Percentiles rank a stretch among this genome's conserved stretches.
phyloP scores from a whole-genome alignment of 2,797 vertebrate species.

The Cryptoblepharus egeriae region DNA sequence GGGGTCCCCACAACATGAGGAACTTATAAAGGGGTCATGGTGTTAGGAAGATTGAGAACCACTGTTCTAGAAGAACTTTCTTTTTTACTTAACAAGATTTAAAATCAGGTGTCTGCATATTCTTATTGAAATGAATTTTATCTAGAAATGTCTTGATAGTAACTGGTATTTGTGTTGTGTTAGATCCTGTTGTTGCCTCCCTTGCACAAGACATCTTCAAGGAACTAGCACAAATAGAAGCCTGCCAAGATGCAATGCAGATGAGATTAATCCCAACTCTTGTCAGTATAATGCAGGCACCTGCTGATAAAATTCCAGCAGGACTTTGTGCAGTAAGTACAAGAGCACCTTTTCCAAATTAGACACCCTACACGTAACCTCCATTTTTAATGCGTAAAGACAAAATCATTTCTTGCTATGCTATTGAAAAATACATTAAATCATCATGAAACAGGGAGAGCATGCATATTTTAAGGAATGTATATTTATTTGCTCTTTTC shows the following conservation, averaged over 20 bases:
- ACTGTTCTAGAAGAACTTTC: background rate
- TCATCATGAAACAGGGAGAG: background rate
- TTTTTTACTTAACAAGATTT: background rate
- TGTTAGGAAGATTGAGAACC: no score
- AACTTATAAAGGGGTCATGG: no score
- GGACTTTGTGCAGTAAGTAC: conserved; percentile 94
- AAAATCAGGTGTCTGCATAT: background rate
- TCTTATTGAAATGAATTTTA: conserved; percentile 10
- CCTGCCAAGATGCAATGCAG: conserved; percentile 97
- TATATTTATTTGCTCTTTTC: background rate
- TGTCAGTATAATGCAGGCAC: conserved; percentile 99
- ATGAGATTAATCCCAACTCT: conserved; percentile 97
- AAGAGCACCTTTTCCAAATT: background rate
- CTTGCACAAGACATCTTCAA: conserved; percentile 98
- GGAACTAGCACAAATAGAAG: conserved; percentile 96
- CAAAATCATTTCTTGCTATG: conserved; percentile 6
- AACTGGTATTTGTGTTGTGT: conserved; percentile 58
- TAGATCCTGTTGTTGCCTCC: conserved; percentile 97
- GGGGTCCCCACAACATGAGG: no score
- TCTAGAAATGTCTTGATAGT: conserved; percentile 20
- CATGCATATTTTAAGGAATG: background rate
- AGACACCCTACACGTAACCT: background rate
- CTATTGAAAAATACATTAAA: background rate
- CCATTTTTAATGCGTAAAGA: conserved; percentile 1
- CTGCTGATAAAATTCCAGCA: conserved; percentile 94